Conservation (phyloP, 2,888 invertebrate species). For the Rhamphomyia laevipes region DNA sequence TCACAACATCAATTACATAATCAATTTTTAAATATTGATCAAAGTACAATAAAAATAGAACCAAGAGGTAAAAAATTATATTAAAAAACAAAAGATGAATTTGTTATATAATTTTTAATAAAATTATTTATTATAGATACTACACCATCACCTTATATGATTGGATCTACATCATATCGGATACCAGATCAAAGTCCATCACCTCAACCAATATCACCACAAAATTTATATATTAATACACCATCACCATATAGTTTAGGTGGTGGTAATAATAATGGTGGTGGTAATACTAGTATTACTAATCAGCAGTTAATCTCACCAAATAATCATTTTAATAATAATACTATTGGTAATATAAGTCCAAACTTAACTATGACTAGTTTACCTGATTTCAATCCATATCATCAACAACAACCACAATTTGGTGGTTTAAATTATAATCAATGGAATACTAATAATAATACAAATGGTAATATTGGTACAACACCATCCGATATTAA, state of each 20-base stretch:
- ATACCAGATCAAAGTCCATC: constrained; percentile 32
- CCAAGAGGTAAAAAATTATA: constrained; percentile 29
- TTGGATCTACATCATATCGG: constrained; percentile 17
- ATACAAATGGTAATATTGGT: background rate
- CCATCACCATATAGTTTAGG: constrained; percentile 31
- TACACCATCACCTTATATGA: constrained; percentile 30
- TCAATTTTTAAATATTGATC: constrained; percentile 28
- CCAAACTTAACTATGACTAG: constrained; percentile 10
- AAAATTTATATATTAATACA: constrained; percentile 28
- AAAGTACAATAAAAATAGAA: constrained; percentile 34
- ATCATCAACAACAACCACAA: constrained; percentile 8
- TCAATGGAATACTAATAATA: background rate
- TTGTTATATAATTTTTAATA: constrained; percentile 2
- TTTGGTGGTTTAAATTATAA: background rate
- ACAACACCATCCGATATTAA: background rate
- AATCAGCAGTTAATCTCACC: constrained; percentile 21
- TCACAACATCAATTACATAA: constrained; percentile 13
- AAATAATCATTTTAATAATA: constrained; percentile 13
- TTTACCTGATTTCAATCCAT: constrained; percentile 9
- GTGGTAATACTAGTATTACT: constrained; percentile 3
- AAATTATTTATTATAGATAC: constrained; percentile 21
- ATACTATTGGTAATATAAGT: constrained; percentile 9
- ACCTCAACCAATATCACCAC: constrained; percentile 34
- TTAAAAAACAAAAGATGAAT: background rate
- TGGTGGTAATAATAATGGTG: constrained; percentile 8